Conservation (phyloP, 2,797 vertebrate genomes). For the Eospalax fontanierii region DNA sequence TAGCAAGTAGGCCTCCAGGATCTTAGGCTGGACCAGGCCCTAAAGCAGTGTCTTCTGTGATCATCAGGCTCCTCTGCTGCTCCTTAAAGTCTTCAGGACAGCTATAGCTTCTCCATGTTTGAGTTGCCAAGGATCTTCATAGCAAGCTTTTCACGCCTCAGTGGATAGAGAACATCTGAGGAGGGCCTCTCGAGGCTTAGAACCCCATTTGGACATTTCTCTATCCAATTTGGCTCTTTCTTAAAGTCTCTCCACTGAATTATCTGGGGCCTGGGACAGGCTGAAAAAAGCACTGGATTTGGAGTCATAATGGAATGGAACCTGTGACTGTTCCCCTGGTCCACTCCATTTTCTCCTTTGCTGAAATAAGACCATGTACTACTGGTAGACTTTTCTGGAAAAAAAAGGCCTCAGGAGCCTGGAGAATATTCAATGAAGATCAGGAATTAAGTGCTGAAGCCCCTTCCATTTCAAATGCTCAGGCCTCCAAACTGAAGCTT, state of each 20-base stretch:
- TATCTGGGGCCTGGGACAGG: background rate
- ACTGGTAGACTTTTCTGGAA: background rate
- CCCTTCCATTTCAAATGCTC: constrained; percentile 19
- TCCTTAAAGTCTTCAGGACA: background rate
- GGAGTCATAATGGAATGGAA: background rate
- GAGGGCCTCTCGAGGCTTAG: background rate
- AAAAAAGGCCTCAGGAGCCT: background rate
- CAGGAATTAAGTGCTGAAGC: background rate
- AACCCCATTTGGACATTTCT: background rate
- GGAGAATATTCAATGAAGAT: background rate
- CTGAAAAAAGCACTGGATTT: background rate
- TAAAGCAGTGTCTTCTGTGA: background rate
- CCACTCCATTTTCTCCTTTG: constrained; percentile 3
- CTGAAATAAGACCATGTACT: background rate
- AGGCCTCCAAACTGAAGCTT: background rate
- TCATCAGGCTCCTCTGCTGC: background rate
- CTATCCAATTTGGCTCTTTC: background rate
- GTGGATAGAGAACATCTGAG: background rate
- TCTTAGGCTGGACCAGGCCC: background rate
- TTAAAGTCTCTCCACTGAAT: background rate
- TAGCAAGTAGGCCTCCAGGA: background rate
- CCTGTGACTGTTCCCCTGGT: background rate
- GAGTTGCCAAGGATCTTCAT: background rate
- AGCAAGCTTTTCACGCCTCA: background rate
- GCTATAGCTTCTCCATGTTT: background rate